phyloP scores from a whole-genome alignment of 92 coral and sea anemone genomes.

The Ricordea florida region DNA sequence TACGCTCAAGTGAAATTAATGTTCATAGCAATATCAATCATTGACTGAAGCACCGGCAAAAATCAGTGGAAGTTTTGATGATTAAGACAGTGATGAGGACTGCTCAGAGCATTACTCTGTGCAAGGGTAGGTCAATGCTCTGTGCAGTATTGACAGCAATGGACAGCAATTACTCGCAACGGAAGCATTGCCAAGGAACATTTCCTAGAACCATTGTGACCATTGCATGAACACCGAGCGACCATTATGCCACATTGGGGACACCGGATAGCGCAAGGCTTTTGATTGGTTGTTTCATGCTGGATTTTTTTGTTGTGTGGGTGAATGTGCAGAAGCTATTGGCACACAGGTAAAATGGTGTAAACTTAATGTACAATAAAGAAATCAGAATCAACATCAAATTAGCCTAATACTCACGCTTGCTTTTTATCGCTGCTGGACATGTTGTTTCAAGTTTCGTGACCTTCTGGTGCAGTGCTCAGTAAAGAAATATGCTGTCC shows the following conservation, averaged over 20 bases:
- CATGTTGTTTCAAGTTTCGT: conserved; percentile 15
- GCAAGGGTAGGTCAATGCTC: conserved; percentile 7
- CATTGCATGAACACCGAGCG: background rate
- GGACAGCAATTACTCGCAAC: conserved; percentile 16
- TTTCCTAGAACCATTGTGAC: conserved; percentile 2
- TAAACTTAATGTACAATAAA: no score
- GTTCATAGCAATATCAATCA: conserved; percentile 12
- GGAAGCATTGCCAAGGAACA: background rate
- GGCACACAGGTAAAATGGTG: background rate
- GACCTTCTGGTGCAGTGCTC: conserved; percentile 15
- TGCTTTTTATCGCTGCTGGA: background rate
- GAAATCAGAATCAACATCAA: conserved; percentile 2
- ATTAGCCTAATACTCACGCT: conserved; percentile 7
- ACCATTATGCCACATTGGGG: background rate
- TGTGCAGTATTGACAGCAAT: conserved; percentile 8
- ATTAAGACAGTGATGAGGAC: no score
- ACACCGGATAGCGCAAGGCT: background rate
- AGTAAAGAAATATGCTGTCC: conserved; percentile 2
- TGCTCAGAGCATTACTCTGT: conserved; percentile 2
- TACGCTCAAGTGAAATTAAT: conserved; percentile 12
- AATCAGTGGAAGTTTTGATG: conserved; percentile 4
- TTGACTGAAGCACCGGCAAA: conserved; percentile 11
- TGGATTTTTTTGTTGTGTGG: conserved; percentile 11
- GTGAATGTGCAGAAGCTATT: background rate
- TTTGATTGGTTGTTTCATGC: conserved; percentile 12